A percentile compares a stretch with the other conserved stretches of the same genome.
Conservation (phyloP, 2,797 vertebrate genomes). For the Xenopus petersii region DNA sequence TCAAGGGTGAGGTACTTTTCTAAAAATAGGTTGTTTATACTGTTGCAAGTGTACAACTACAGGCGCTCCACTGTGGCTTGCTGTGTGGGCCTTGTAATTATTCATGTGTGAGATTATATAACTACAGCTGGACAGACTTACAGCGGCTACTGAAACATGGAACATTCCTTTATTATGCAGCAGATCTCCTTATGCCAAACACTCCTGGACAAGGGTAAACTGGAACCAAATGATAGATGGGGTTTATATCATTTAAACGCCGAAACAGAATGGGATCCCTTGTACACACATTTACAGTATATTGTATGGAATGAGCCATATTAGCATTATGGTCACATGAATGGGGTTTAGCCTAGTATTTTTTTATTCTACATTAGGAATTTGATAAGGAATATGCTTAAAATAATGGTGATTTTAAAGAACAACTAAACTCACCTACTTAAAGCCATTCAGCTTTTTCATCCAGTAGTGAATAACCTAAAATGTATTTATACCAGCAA, state of each 20-base stretch:
- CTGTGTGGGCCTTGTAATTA: constrained; percentile 47
- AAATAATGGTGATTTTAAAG: too few relatives aligned
- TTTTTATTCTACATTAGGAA: too few relatives aligned
- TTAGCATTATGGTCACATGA: not conserved
- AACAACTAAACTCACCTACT: too few relatives aligned
- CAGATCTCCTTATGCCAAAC: not conserved
- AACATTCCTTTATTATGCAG: constrained; percentile 26
- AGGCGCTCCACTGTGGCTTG: constrained; percentile 12
- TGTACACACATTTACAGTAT: not conserved
- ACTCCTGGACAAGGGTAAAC: too few relatives aligned
- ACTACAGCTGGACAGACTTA: constrained; percentile 35
- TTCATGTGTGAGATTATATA: constrained; percentile 26
- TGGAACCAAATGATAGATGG: too few relatives aligned
- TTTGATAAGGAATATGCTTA: too few relatives aligned
- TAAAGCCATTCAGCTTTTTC: too few relatives aligned
- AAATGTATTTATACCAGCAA: too few relatives aligned
- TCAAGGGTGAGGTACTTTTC: constrained; percentile 8
- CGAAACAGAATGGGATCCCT: too few relatives aligned
- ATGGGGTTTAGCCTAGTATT: not conserved
- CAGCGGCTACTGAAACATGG: constrained; percentile 10
- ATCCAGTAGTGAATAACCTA: too few relatives aligned
- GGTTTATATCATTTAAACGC: too few relatives aligned
- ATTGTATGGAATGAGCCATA: not conserved
- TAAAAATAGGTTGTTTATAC: constrained; percentile 26
- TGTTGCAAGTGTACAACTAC: constrained; percentile 34